Evolutionary conservation across 2,797 vertebrate species (phyloP), one percentile per base, ranked within the genome.

Genomic region (Natrix natrix): DNA sequence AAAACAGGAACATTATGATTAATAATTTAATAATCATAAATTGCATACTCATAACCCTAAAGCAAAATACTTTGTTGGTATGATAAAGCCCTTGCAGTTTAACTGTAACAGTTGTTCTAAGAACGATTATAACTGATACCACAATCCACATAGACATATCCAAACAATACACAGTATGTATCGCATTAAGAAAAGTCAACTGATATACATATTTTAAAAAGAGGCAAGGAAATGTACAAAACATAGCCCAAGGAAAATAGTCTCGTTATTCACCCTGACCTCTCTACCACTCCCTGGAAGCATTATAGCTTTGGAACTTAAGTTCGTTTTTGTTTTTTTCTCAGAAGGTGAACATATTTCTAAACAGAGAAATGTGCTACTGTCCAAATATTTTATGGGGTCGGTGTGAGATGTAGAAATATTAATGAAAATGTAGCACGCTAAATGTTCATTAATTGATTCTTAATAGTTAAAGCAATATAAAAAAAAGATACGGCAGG

Each of bases 1-100:
- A 14, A 83, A 89, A 87, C 59, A 90, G 89, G 55, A 93, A 92
- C 20, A 88, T 20, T 54, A 93, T 28, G 48, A 93, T 87, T 90
- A 52, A 20, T 24, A 90, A 60, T 17, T 74, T 59, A 69, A 56
- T 54, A 24, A 14, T 59, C 74, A 91, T 66, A 56, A 17, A 37
- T 74, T 74, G 37, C 37, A 74, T 74, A 37, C 7, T 32, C 16
- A 74, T 74, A 74, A 74, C 32, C 7, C 7, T 37, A 74, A 2
- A 37, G 55, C 66, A 83, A 93, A 32, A 54, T 74, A 57, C 7
- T 13, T 14, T 52, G 63, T 48, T 43, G 43, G 6, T 57, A 55
- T 90, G 28, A 92, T 37, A n/a, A 11, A n/a, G 20, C 6, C 22
- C 90, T n/a, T 24, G 74, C 74, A 48, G 74, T 48, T 83, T 48